Evolutionary conservation across 2,888 invertebrate species (phyloP), one percentile per base, ranked within the genome.

Genomic region (Anaspis maculata): DNA sequence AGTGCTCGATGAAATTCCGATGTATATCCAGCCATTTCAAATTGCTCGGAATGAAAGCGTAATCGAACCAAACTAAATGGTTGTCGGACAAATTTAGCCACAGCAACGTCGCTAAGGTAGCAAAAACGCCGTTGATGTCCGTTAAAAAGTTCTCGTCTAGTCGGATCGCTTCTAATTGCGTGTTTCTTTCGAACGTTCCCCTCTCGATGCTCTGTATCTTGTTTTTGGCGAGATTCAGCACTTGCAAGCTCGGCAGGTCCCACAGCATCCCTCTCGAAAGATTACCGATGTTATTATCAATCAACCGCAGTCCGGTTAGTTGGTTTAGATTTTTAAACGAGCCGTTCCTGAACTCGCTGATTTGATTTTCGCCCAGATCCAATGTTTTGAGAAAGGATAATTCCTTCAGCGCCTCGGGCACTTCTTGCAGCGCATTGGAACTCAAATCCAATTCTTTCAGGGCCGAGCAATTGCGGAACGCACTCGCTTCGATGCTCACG

Each of bases 31-130:
- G 70, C 87, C 88, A 89, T 67, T 87, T 86, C 35, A 92, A 69
- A 65, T 86, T 88, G 46, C 80, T 82, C 14, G 91, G 91, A 54
- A 91, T 82, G 63, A 91, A 87, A 32, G 90, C 89, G 61, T 88
- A 91, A 66, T 91, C 91, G 66, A 92, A 91, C 87, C 88, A 88
- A 49, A 86, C 83, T 56, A 92, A 71, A 69, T 87, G 87, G 71
- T 91, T 91, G 69, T 88, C 87, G 23, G 89, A 89, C 30, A 91
- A 72, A 67, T 91, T 91, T 37, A 92, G 69, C 83, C 90, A 84
- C 56, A 88, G 68, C 39, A 92, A 71, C 46, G 83, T 84, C n/a
- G 83, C 78, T 15, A 92, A 71, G 37, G 87, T 83, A 19, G 88
- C 81, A 59, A 91, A 87, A 39, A 89, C 84, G 10, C 89, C 89